Percentiles rank a stretch among this genome's conserved stretches.
These are phyloP conservation scores for Silurus aristotelis DNA, from an alignment of 2,797 vertebrate species.

Conservation along the genomic window DNA sequence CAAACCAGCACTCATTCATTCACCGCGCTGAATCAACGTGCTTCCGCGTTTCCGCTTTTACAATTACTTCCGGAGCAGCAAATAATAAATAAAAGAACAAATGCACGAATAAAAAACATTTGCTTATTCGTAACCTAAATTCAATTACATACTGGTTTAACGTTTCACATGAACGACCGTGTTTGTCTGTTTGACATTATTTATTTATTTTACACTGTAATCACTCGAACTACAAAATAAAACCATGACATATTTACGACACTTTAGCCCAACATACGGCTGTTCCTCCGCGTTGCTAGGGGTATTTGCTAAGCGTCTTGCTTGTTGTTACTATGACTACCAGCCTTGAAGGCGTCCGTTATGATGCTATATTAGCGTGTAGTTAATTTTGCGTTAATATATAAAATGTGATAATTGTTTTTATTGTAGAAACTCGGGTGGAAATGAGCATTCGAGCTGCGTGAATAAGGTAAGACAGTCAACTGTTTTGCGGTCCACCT, in stretches of 20 bases:
- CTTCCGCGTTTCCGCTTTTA: neutral
- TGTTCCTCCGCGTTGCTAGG: neutral
- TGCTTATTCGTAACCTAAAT: neutral
- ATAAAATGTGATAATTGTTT: neutral
- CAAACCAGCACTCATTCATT: neutral
- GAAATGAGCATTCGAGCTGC: constrained; percentile 29
- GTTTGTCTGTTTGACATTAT: neutral
- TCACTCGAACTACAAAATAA: neutral
- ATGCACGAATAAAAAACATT: too few relatives aligned
- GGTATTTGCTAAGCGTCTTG: neutral
- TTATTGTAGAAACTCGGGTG: neutral
- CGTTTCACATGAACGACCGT: too few relatives aligned
- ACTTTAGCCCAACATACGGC: neutral
- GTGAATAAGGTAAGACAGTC: neutral
- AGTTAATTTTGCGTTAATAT: neutral
- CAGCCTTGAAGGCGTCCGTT: neutral
- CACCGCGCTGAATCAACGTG: neutral
- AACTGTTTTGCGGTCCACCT: neutral
- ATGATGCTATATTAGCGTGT: neutral
- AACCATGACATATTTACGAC: neutral
- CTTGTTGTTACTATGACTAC: constrained; percentile 11
- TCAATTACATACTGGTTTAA: too few relatives aligned
- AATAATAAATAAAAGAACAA: neutral
- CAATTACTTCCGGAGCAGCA: constrained; percentile 12
- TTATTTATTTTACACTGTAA: neutral